phyloP scores from a whole-genome alignment of 2,888 invertebrate genomes.

The Carpatolechia fugitivella region DNA sequence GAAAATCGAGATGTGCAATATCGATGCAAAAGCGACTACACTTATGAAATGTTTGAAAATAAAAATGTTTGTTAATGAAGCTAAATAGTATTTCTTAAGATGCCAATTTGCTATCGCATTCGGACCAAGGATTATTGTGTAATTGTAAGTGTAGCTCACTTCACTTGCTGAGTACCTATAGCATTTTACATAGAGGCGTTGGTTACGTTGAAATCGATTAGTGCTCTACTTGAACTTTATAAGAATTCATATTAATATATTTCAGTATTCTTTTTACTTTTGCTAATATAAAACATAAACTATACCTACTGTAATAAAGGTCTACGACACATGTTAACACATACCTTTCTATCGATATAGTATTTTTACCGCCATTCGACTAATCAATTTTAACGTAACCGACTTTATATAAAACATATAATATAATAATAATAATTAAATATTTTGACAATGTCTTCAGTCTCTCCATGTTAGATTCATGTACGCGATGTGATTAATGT shows the following conservation, averaged over 20 bases:
- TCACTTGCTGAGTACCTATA: constrained; percentile 64
- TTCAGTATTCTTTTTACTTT: no score
- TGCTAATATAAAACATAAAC: no score
- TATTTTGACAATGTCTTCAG: constrained; percentile 61
- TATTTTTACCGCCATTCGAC: neutral
- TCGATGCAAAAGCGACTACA: constrained; percentile 38
- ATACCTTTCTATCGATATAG: neutral
- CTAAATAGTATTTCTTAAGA: constrained; percentile 64
- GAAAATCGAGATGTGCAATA: constrained; percentile 49
- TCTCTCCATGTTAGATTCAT: constrained; percentile 66
- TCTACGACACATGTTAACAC: neutral
- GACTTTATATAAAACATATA: constrained; percentile 3
- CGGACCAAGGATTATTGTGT: constrained; percentile 70
- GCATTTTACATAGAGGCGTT: constrained; percentile 45
- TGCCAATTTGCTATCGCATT: constrained; percentile 71
- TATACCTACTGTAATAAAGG: no score
- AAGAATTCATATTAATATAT: neutral
- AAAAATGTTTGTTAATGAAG: constrained; percentile 38
- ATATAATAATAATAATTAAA: constrained; percentile 29
- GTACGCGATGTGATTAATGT: constrained; percentile 67
- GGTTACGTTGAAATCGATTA: neutral
- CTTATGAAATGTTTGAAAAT: constrained; percentile 32
- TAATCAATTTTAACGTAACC: neutral
- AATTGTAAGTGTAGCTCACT: constrained; percentile 68
- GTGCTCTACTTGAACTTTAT: neutral